A percentile compares a stretch with the other conserved stretches of the same genome.
Evolutionary conservation across 30 jellyfish, hydroid and myxozoan species (phyloP).

Genomic region (Aurelia aurita complex sp. Pacific): DNA sequence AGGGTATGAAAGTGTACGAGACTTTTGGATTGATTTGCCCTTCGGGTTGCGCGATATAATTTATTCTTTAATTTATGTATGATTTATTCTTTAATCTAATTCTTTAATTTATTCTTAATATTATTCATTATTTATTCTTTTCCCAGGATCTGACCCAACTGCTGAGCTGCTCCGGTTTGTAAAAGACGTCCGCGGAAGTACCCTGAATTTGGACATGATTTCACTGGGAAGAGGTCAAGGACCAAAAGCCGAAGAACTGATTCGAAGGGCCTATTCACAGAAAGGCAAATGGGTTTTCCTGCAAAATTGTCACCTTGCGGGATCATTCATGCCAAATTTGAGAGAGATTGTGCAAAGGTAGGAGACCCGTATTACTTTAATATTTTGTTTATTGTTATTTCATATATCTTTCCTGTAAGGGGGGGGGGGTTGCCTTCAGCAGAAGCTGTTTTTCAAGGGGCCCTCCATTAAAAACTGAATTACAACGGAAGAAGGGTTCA

Average conservation of each 20-base stretch:
- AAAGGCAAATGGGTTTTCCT: conserved; percentile 88
- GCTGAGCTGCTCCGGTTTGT: conserved; percentile 79
- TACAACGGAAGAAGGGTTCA: no score
- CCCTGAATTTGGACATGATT: conserved; percentile 68
- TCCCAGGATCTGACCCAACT: conserved; percentile 82
- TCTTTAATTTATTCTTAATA: not conserved
- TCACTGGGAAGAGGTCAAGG: conserved; percentile 90
- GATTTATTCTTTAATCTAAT: not conserved
- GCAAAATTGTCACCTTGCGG: conserved; percentile 91
- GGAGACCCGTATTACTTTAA: no score
- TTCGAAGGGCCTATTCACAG: conserved; percentile 67
- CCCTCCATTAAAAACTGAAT: no score
- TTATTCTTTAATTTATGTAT: no score
- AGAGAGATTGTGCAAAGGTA: conserved; percentile 73
- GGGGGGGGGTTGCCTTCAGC: no score
- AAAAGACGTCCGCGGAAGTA: conserved; percentile 82
- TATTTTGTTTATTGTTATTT: not conserved
- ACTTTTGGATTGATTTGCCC: no score
- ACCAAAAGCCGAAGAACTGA: conserved; percentile 72
- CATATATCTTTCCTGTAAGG: no score
- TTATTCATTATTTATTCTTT: not conserved
- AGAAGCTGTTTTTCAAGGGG: no score
- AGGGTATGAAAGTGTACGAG: no score
- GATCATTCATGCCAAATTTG: conserved; percentile 81
- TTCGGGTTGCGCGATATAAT: no score